phyloP scores from a whole-genome alignment of 2,113 vertebrate species.

The Perca flavescens region DNA sequence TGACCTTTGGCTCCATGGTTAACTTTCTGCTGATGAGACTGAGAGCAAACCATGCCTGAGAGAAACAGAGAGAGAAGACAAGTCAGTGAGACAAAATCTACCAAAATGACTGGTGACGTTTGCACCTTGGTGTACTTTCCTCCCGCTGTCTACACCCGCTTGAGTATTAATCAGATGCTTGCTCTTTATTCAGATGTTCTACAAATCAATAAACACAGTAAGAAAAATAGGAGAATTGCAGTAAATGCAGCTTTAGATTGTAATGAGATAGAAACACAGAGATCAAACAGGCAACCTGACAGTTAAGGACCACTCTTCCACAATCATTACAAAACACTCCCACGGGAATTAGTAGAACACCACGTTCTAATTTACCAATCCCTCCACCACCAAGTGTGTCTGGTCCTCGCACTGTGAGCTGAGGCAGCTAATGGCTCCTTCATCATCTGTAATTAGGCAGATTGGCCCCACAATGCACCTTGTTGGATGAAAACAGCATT shows the following conservation, averaged over 20 bases:
- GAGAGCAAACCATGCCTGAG: conserved; percentile 87
- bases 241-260: neutral
- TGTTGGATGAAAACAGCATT: conserved; percentile 68
- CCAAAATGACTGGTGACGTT: neutral
- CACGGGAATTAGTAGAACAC: conserved; percentile 33
- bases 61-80: conserved; percentile 18
- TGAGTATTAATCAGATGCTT: neutral
- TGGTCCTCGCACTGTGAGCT: conserved; percentile 33
- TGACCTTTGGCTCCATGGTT: conserved; percentile 88
- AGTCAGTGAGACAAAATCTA: too few relatives aligned
- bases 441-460: conserved; percentile 75
- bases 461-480: conserved; percentile 73
- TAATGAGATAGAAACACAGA: neutral
- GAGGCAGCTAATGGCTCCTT: conserved; percentile 71
- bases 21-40: conserved; percentile 92
- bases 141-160: neutral
- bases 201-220: neutral
- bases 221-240: neutral
- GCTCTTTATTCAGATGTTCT: neutral
- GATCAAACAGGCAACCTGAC: conserved; percentile 24
- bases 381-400: conserved; percentile 31
- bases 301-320: conserved; percentile 29
- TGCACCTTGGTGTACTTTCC: neutral
- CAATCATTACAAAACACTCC: conserved; percentile 29
- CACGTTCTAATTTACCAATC: conserved; percentile 25